These are phyloP conservation scores for Panopea generosa DNA, from an alignment of 2,888 invertebrate species.

Conservation along the genomic window DNA sequence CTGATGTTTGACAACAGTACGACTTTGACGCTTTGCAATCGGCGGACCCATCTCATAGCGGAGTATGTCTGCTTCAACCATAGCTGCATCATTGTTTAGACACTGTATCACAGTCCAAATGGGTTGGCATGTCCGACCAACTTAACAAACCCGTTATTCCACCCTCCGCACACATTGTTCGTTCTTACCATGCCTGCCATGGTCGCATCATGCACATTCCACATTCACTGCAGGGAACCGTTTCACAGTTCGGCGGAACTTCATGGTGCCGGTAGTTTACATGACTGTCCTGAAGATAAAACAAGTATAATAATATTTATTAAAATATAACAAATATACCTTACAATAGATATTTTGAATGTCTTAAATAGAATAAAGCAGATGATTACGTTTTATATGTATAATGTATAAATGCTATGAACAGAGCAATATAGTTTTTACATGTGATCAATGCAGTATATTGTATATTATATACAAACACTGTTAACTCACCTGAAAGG, in stretches of 20 bases:
- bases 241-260: background rate
- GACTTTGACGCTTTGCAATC: no score
- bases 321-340: no score
- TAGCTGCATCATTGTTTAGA: background rate
- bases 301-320: no score
- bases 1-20: background rate
- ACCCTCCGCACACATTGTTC: background rate
- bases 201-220: conserved; percentile 5
- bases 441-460: no score
- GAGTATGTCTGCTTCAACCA: background rate
- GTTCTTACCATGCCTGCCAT: background rate
- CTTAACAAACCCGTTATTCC: background rate
- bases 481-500: no score
- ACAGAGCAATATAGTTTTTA: no score
- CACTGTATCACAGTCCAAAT: background rate
- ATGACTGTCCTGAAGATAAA: background rate
- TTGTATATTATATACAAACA: no score
- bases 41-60: no score
- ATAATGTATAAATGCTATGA: no score
- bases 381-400: no score
- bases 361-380: no score
- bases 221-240: background rate
- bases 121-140: background rate
- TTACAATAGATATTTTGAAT: no score
- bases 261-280: background rate